These are phyloP conservation scores for Pediacus dermestoides DNA, from an alignment of 2,888 invertebrate genomes.

Conservation along the genomic window DNA sequence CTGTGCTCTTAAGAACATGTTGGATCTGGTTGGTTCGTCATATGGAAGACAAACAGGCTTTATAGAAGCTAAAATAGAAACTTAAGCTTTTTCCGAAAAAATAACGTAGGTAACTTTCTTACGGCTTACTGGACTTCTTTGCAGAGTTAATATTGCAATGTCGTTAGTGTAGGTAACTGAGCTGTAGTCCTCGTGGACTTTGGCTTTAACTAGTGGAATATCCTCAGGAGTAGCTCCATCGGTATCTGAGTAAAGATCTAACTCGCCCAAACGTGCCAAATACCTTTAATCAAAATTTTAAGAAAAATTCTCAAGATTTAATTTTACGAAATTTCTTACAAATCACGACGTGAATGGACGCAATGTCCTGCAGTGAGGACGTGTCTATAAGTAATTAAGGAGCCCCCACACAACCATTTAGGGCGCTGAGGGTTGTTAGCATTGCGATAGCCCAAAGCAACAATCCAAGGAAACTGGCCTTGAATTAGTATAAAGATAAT, in stretches of 20 bases:
- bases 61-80: conserved; percentile 57
- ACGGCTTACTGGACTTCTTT: conserved; percentile 32
- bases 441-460: conserved; percentile 65
- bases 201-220: conserved; percentile 57
- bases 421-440: conserved; percentile 45
- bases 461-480: conserved; percentile 78
- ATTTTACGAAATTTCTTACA: conserved; percentile 52
- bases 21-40: conserved; percentile 52
- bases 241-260: conserved; percentile 62
- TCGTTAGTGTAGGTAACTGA: conserved; percentile 65
- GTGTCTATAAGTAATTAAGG: conserved; percentile 63
- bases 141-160: conserved; percentile 70
- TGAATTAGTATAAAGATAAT: conserved; percentile 2
- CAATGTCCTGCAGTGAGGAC: conserved; percentile 79
- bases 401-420: conserved; percentile 62
- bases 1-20: conserved; percentile 55
- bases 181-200: conserved; percentile 68
- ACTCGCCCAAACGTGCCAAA: conserved; percentile 72
- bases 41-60: conserved; percentile 74
- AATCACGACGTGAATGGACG: conserved; percentile 56
- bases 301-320: conserved; percentile 1
- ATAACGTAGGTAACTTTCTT: conserved; percentile 38
- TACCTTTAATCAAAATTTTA: conserved; percentile 50
- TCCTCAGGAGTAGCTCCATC: conserved; percentile 64
- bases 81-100: conserved; percentile 1